phyloP scores from a whole-genome alignment of 2,888 invertebrate species.

The Muschampia plurimacula region DNA sequence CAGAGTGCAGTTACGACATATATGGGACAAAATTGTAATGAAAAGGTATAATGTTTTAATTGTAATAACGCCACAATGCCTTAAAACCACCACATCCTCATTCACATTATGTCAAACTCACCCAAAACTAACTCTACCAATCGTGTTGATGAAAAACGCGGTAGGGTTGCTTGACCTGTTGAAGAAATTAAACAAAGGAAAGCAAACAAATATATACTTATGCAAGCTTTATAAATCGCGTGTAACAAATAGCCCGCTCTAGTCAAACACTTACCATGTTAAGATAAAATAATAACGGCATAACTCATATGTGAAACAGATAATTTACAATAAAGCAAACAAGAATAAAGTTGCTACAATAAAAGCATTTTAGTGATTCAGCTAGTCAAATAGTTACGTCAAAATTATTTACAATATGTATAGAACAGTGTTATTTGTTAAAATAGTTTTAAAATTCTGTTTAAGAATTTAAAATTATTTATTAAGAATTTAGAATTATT shows the following conservation, averaged over 20 bases:
- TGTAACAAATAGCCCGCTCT: conserved; percentile 68
- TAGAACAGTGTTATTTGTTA: neutral
- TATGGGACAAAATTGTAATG: conserved; percentile 67
- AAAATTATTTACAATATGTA: neutral
- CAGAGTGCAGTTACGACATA: conserved; percentile 81
- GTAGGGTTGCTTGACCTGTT: conserved; percentile 89
- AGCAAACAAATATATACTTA: conserved; percentile 69
- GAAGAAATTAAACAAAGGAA: conserved; percentile 87
- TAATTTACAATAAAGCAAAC: conserved; percentile 20
- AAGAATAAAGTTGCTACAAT: conserved; percentile 12
- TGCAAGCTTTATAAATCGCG: conserved; percentile 72
- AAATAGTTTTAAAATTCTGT: neutral
- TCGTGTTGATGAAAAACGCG: conserved; percentile 90
- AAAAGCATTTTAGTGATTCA: conserved; percentile 16
- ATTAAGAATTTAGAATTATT: too few relatives aligned
- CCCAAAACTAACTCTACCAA: conserved; percentile 90
- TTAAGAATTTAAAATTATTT: too few relatives aligned
- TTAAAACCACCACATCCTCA: conserved; percentile 81
- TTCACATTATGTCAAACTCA: conserved; percentile 87
- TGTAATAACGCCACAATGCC: conserved; percentile 82
- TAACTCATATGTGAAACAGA: conserved; percentile 42
- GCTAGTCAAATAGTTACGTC: neutral
- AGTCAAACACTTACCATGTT: conserved; percentile 54
- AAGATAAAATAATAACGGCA: conserved; percentile 41
- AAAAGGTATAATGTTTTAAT: conserved; percentile 68